A percentile compares a stretch with the other conserved stretches of the same genome.
Evolutionary conservation across 2,888 invertebrate genomes (phyloP).

Genomic region (Cantharis rustica): DNA sequence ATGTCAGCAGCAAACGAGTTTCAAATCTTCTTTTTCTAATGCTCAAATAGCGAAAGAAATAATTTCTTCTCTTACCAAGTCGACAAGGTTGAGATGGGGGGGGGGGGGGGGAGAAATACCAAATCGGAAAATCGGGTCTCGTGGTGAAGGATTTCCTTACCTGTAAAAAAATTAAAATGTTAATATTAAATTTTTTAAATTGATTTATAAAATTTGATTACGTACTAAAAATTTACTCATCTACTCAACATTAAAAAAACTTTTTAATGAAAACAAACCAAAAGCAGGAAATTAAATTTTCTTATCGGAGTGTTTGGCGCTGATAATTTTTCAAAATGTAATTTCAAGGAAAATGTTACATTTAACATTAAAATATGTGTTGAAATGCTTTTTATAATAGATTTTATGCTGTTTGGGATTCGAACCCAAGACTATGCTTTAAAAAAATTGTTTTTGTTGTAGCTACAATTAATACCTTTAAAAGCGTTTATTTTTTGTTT

Average conservation of each 20-base stretch:
- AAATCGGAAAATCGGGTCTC: neutral
- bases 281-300: neutral
- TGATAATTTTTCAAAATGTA: neutral
- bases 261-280: neutral
- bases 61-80: neutral
- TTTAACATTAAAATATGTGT: no score
- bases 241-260: neutral
- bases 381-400: no score
- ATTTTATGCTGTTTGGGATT: no score
- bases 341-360: neutral
- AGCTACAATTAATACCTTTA: no score
- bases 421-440: no score
- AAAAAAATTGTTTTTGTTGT: no score
- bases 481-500: neutral
- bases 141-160: neutral
- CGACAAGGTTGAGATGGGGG: no score
- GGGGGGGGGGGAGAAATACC: no score
- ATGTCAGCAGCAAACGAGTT: neutral
- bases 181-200: neutral
- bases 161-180: neutral
- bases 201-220: neutral
- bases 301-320: neutral
- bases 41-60: neutral
- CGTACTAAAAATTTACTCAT: neutral
- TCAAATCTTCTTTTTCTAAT: neutral